A percentile compares a stretch with the other conserved stretches of the same genome.
phyloP scores from a whole-genome alignment of 1,140 invertebrate genomes.

The Ctenoplectra terminalis region DNA sequence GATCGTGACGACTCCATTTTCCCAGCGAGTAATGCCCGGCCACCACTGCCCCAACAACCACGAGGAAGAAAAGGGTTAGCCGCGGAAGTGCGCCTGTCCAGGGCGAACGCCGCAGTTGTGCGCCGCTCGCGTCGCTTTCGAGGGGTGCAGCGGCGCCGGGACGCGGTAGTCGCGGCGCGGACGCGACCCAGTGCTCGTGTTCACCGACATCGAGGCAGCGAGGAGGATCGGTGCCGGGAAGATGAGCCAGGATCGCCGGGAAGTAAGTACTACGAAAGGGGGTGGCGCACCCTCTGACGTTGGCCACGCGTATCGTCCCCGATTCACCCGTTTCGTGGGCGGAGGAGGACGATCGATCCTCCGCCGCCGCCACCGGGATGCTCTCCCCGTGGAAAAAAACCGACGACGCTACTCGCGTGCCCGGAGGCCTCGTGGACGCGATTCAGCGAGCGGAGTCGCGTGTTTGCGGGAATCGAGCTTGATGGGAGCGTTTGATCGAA shows the following conservation, averaged over 20 bases:
- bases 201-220: neutral
- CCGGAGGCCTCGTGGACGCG: slow-evolving; percentile 1
- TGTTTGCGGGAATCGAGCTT: too few relatives aligned
- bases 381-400: slow-evolving; percentile 51
- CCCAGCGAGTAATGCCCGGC: neutral
- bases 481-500: slow-evolving; percentile 27
- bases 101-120: neutral
- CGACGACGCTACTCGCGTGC: neutral
- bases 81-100: neutral
- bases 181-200: slow-evolving; percentile 36
- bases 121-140: neutral
- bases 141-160: neutral
- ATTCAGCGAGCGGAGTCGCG: neutral
- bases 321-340: slow-evolving; percentile 18
- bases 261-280: neutral
- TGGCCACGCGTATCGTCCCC: slow-evolving; percentile 9
- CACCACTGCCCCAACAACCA: neutral
- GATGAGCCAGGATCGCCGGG: slow-evolving; percentile 33
- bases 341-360: slow-evolving; percentile 41
- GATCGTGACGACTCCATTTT: neutral
- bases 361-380: slow-evolving; percentile 5
- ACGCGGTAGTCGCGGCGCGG: slow-evolving; percentile 18
- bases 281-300: neutral
- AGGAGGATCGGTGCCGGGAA: slow-evolving; percentile 15
- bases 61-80: neutral